phyloP scores from a whole-genome alignment of 2,797 vertebrate genomes.

The Echeneis naucrates region DNA sequence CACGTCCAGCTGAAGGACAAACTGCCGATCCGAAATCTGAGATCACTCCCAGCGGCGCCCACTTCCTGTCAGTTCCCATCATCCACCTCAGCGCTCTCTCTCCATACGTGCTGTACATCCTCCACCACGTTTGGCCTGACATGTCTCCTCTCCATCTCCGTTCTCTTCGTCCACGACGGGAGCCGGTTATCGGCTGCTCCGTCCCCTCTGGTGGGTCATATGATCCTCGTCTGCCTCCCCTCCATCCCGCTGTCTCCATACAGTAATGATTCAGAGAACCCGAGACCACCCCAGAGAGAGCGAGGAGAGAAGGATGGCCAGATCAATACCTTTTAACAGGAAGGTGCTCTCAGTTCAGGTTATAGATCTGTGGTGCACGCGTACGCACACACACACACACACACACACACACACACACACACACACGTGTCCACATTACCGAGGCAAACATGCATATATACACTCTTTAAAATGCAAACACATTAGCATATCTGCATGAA shows the following conservation, averaged over 20 bases:
- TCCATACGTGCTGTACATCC: neutral
- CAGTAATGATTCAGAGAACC: constrained; percentile 75
- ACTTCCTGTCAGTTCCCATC: constrained; percentile 40
- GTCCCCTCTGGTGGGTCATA: constrained; percentile 46
- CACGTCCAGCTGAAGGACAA: constrained; percentile 23
- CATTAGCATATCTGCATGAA: neutral
- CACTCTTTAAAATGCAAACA: neutral
- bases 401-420: neutral
- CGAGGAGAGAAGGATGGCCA: constrained; percentile 33
- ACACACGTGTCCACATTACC: too few species aligned
- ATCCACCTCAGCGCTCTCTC: constrained; percentile 10
- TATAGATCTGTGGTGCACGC: constrained; percentile 62
- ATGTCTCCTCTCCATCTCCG: neutral
- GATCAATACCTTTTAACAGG: constrained; percentile 81
- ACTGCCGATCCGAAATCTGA: constrained; percentile 28
- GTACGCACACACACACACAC: neutral
- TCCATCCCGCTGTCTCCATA: constrained; percentile 58
- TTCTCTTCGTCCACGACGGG: neutral
- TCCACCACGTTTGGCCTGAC: neutral
- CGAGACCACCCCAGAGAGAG: constrained; percentile 72
- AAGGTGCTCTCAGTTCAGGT: constrained; percentile 60
- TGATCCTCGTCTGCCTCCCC: constrained; percentile 39
- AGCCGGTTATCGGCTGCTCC: constrained; percentile 13
- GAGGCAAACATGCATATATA: too few species aligned
- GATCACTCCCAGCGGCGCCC: constrained; percentile 57